Base-by-base conservation (phyloP, 1,140 invertebrate genomes). In the Achatina immaculata region DNA sequence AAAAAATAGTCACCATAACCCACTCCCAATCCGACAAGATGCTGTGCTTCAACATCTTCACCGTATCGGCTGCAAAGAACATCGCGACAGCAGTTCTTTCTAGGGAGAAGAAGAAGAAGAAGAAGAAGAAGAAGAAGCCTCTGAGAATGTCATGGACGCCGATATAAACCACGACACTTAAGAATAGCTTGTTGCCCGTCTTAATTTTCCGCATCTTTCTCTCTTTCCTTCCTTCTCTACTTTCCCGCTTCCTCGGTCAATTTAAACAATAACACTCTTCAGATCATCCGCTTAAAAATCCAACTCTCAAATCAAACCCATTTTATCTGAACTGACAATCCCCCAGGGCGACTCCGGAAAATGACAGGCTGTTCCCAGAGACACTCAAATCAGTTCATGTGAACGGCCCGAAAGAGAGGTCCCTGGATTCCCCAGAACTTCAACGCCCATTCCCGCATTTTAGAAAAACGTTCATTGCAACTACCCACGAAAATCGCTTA, bases 331-430 rank as follows among this genome's bases (percentile, higher is more conserved):
- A 62, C 58, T 28, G 16, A 62, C 28, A 62, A 62, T 62, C 28
- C 31, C 4, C 58, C 1, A 1, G 6, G 31, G n/a, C n/a, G 0
- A 28, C 28, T 62, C n/a, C n/a, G 28, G n/a, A 34, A 28, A 62
- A 62, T 62, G n/a, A 62, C 58, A 62, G n/a, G 28, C n/a, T 4
- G 28, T 4, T 6, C 58, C 28, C 58, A 62, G 28, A 62, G 2
- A n/a, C 9, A 62, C 58, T 62, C n/a, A 62, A 62, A 62, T 62
- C 58, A 62, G 58, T 62, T 62, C 58, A 62, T 21, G 58, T n/a
- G n/a, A n/a, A n/a, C n/a, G n/a, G n/a, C n/a, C n/a, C n/a, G n/a
- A n/a, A n/a, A 62, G 58, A 62, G 19, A 0, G 28, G 31, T 9
- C n/a, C 4, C 58, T 62, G n/a, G 28, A 16, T 31, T 62, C n/a